Conservation (phyloP, 2,888 invertebrate genomes). For the Macropis europaea region DNA sequence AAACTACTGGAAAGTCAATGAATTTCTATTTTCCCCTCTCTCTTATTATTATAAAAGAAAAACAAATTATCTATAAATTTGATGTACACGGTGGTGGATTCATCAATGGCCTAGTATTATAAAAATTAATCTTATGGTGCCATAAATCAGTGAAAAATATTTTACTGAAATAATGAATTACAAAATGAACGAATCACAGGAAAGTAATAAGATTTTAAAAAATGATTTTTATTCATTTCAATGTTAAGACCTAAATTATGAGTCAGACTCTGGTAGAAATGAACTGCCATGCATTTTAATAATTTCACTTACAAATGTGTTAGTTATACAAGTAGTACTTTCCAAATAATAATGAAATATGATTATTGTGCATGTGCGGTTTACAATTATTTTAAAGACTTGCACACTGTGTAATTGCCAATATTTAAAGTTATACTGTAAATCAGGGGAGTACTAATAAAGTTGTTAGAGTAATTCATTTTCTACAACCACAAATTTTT, state of each 20-base stretch:
- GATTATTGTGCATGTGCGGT: no score
- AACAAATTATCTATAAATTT: conserved; percentile 10
- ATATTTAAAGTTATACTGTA: neutral
- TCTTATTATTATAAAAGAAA: conserved; percentile 12
- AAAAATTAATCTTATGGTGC: neutral
- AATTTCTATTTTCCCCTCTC: neutral
- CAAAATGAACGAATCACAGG: neutral
- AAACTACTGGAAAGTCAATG: neutral
- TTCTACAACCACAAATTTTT: neutral
- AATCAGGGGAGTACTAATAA: neutral
- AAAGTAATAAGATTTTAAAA: no score
- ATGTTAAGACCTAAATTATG: no score
- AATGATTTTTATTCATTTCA: no score
- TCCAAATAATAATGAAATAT: no score
- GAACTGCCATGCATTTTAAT: no score
- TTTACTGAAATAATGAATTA: conserved; percentile 9
- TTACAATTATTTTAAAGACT: no score
- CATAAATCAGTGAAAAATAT: conserved; percentile 7
- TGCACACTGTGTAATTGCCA: no score
- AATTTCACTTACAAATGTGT: no score
- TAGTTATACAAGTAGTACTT: no score
- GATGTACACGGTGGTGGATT: neutral
- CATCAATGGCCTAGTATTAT: conserved; percentile 5
- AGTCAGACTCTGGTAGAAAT: no score
- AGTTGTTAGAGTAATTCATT: conserved; percentile 1